A percentile compares a stretch with the other conserved stretches of the same genome.
These are phyloP conservation scores for Amphiprion clarkii DNA, from an alignment of 2,797 vertebrate genomes.

Conservation along the genomic window DNA sequence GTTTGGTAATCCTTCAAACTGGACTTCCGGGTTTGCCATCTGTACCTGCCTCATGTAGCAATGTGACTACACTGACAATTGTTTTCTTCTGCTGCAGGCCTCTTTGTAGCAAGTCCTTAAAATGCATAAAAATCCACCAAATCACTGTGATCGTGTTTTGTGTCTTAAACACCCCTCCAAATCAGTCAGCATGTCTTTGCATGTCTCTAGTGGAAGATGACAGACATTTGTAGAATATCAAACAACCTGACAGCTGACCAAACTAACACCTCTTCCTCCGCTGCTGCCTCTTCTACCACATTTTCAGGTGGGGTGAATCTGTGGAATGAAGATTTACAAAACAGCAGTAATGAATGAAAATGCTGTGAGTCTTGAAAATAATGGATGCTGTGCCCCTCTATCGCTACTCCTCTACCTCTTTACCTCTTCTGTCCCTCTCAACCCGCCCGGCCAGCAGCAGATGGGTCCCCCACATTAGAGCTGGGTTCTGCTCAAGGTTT, in stretches of 20 bases:
- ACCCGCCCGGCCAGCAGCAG: too few species aligned
- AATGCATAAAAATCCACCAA: conserved; percentile 1
- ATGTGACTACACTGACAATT: neutral
- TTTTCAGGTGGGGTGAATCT: too few species aligned
- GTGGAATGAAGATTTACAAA: too few species aligned
- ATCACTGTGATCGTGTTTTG: neutral
- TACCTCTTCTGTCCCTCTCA: too few species aligned
- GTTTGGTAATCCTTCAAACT: too few species aligned
- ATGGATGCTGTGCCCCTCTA: too few species aligned
- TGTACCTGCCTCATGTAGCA: neutral
- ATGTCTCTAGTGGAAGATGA: conserved; percentile 32
- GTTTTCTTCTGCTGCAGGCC: neutral
- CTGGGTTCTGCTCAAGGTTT: too few species aligned
- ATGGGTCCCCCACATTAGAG: too few species aligned
- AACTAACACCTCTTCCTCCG: conserved; percentile 15
- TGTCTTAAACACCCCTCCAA: conserved; percentile 22
- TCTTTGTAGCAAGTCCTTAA: neutral
- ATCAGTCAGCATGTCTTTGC: conserved; percentile 21
- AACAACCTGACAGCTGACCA: conserved; percentile 20
- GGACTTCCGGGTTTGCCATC: too few species aligned
- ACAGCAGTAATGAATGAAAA: too few species aligned
- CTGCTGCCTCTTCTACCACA: neutral
- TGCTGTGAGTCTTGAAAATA: too few species aligned
- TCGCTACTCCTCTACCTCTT: too few species aligned
- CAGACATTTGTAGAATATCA: conserved; percentile 42